These are phyloP conservation scores for Nansenia antarctica DNA, from an alignment of 2,113 vertebrate genomes.

Conservation along the genomic window DNA sequence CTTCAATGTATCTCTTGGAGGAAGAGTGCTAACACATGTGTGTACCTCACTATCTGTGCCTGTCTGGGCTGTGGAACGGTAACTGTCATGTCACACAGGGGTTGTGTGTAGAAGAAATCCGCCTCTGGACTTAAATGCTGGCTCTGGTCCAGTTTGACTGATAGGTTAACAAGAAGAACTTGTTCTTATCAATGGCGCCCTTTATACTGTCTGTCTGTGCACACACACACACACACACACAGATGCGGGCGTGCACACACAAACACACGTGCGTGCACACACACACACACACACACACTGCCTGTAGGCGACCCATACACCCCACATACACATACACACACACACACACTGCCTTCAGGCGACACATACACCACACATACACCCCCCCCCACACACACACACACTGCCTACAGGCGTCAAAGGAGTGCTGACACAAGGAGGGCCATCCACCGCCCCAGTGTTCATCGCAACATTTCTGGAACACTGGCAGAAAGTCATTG, in stretches of 20 bases:
- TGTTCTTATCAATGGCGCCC: constrained; percentile 77
- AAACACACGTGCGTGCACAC: too few relatives aligned
- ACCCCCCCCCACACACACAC: constrained; percentile 20
- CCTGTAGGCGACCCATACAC: too few relatives aligned
- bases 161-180: constrained; percentile 79
- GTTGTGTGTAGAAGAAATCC: constrained; percentile 51
- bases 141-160: constrained; percentile 61
- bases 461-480: constrained; percentile 28
- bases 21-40: constrained; percentile 69
- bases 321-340: constrained; percentile 15
- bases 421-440: constrained; percentile 51
- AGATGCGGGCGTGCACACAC: too few relatives aligned
- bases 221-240: constrained; percentile 24
- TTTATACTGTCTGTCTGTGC: constrained; percentile 69
- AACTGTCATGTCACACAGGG: constrained; percentile 54
- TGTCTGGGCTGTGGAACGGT: constrained; percentile 41
- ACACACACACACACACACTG: constrained; percentile 15
- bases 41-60: constrained; percentile 16
- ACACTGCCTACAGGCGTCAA: constrained; percentile 10
- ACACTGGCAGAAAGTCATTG: constrained; percentile 25
- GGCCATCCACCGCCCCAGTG: constrained; percentile 18
- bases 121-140: constrained; percentile 56
- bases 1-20: constrained; percentile 63
- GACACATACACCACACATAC: too few relatives aligned
- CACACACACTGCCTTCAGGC: too few relatives aligned